A percentile compares a stretch with the other conserved stretches of the same genome.
These are phyloP conservation scores for Rhinoptilus africanus DNA, from an alignment of 2,113 vertebrate species.

Conservation along the genomic window DNA sequence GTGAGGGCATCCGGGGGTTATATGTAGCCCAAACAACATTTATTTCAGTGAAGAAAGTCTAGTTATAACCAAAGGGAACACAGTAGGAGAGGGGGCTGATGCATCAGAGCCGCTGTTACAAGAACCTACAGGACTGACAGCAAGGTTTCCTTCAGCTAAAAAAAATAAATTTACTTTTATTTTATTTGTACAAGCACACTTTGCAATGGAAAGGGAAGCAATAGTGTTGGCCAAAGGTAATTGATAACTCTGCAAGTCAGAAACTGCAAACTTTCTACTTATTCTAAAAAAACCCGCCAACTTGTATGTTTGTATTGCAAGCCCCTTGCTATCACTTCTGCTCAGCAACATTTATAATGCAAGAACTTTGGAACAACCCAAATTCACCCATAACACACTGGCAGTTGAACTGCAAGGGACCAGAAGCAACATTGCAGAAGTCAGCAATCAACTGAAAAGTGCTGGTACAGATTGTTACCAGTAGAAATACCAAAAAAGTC, in stretches of 20 bases:
- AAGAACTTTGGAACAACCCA: background rate
- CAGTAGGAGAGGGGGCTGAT: background rate
- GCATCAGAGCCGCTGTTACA: background rate
- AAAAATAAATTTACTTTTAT: background rate
- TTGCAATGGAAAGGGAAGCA: background rate
- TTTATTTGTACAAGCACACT: background rate
- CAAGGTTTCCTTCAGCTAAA: background rate
- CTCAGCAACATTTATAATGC: background rate
- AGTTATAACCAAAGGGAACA: background rate
- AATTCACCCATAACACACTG: no score
- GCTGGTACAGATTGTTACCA: accelerated
- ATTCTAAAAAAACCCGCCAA: background rate
- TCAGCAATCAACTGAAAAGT: background rate
- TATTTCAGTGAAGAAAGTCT: background rate
- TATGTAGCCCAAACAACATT: accelerated
- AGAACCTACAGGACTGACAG: background rate
- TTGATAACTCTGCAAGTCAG: background rate
- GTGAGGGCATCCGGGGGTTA: background rate
- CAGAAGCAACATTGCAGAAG: no score
- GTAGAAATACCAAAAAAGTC: background rate
- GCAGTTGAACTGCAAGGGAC: background rate
- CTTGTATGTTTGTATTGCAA: background rate
- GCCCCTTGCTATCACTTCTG: background rate
- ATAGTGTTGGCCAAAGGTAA: background rate
- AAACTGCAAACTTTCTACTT: background rate